Base-by-base conservation (phyloP, 2,113 vertebrate genomes). In the Microcebus griseorufus region DNA sequence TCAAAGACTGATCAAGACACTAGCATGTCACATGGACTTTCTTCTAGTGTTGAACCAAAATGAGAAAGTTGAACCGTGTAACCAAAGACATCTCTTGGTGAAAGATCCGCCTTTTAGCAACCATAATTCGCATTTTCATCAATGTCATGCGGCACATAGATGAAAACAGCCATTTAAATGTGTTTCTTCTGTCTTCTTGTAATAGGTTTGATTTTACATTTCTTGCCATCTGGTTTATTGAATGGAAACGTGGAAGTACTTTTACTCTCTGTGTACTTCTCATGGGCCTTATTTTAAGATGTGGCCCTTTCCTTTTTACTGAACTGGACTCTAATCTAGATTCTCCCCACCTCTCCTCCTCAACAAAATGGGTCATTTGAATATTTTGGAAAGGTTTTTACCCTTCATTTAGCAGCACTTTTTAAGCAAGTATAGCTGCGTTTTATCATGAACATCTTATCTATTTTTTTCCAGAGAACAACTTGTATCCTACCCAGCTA, bases 81-180 rank as follows among this genome's bases (percentile, higher is more conserved):
- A 97, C 96, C 87, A 79, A 94, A 97, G 97, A 93, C 96, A 42
- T 93, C 73, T 94, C 94, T 90, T 95, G 96, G 92, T 97, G 97
- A 97, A 97, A 97, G 96, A 85, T 64, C 48, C 58, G 82, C 73
- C 93, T 96, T 91, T 96, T 73, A 83, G 91, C 22, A 20, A 96
- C 96, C 9, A 23, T 91, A 94, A 97, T 96, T 96, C 91, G 0
- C 84, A 97, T 98, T 97, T 97, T 97, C 96, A 94, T 98, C 97
- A 94, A 93, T 87, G 97, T 96, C 95, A 94, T 69, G 95, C 96
- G 79, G 76, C 93, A 42, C 79, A 17, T 55, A 88, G 96, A 96
- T 90, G 92, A 97, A 97, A 97, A 98, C 97, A 95, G 94, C 93
- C 85, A 79, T 88, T 93, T 86, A 76, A 94, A 96, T 97, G 96